A percentile compares a stretch with the other conserved stretches of the same genome.
Evolutionary conservation across 2,113 vertebrate genomes (phyloP).

Genomic region (Calypte anna): DNA sequence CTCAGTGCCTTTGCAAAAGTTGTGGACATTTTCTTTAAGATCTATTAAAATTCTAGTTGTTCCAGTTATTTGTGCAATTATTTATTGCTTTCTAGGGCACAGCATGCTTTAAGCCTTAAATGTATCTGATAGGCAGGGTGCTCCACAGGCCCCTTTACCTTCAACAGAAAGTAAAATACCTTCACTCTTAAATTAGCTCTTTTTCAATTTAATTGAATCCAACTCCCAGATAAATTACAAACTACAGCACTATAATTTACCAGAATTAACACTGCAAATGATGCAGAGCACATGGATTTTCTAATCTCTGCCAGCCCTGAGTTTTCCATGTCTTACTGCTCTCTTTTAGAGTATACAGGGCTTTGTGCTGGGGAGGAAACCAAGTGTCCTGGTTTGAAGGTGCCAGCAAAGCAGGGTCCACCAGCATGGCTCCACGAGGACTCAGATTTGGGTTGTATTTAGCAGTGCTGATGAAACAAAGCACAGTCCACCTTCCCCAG

Average conservation of each 20-base stretch:
- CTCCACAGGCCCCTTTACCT: not conserved
- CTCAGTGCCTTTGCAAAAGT: not conserved
- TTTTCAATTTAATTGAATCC: constrained; percentile 45
- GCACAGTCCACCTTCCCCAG: fast-evolving
- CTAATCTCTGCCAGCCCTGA: not conserved
- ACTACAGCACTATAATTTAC: not conserved
- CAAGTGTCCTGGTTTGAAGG: not conserved
- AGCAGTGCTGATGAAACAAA: not conserved
- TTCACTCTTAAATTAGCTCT: constrained; percentile 38
- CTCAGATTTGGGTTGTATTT: not conserved
- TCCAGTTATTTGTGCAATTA: constrained; percentile 10
- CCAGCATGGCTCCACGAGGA: not conserved
- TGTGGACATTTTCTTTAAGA: not conserved
- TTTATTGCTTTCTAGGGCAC: constrained; percentile 11
- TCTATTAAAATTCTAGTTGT: not conserved
- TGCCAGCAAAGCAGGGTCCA: not conserved
- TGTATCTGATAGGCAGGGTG: not conserved
- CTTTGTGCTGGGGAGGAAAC: too few relatives aligned
- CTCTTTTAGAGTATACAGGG: not conserved
- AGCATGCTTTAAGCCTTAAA: constrained; percentile 51
- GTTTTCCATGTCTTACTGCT: not conserved
- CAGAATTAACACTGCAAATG: not conserved
- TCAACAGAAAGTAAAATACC: constrained; percentile 11
- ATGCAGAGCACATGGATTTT: not conserved
- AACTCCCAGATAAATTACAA: constrained; percentile 38